Percentiles rank a stretch among this genome's conserved stretches.
Conservation (phyloP, 2,797 vertebrate genomes). For the Cryptoprocta ferox region DNA sequence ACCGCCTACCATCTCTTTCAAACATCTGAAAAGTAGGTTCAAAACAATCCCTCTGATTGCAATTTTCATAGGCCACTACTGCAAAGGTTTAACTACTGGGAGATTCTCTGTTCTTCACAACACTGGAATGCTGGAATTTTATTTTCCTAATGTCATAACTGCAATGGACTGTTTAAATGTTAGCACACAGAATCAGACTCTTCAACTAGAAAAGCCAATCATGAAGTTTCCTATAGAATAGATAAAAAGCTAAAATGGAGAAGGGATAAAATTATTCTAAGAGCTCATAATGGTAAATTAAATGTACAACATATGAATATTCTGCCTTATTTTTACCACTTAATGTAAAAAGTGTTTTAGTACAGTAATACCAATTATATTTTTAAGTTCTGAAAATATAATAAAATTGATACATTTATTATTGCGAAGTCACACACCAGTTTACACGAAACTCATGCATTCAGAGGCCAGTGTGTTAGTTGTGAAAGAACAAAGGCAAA, state of each 20-base stretch:
- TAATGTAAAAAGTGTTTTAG: slow-evolving; percentile 70
- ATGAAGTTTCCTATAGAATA: slow-evolving; percentile 63
- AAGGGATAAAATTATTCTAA: slow-evolving; percentile 68
- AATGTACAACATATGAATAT: slow-evolving; percentile 44
- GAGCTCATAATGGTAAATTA: slow-evolving; percentile 71
- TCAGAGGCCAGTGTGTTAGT: slow-evolving; percentile 87
- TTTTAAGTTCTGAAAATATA: slow-evolving; percentile 75
- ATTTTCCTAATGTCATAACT: slow-evolving; percentile 58
- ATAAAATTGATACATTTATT: slow-evolving; percentile 72
- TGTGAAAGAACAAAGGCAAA: slow-evolving; percentile 86
- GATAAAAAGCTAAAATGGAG: slow-evolving; percentile 66
- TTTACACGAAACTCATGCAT: slow-evolving; percentile 87
- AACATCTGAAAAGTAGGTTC: slow-evolving; percentile 83
- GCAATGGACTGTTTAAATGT: slow-evolving; percentile 41
- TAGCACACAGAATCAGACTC: slow-evolving; percentile 66
- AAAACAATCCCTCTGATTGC: slow-evolving; percentile 75
- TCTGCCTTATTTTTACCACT: slow-evolving; percentile 72
- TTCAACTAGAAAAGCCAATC: slow-evolving; percentile 73
- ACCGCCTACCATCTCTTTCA: slow-evolving; percentile 77
- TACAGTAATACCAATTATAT: slow-evolving; percentile 54
- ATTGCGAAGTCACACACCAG: slow-evolving; percentile 75
- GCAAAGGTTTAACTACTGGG: slow-evolving; percentile 37
- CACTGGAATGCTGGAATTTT: slow-evolving; percentile 36
- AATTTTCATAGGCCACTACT: slow-evolving; percentile 35
- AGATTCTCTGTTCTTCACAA: not conserved